These are phyloP conservation scores for Odontamblyopus rebecca DNA, from an alignment of 2,797 vertebrate genomes.

Conservation along the genomic window DNA sequence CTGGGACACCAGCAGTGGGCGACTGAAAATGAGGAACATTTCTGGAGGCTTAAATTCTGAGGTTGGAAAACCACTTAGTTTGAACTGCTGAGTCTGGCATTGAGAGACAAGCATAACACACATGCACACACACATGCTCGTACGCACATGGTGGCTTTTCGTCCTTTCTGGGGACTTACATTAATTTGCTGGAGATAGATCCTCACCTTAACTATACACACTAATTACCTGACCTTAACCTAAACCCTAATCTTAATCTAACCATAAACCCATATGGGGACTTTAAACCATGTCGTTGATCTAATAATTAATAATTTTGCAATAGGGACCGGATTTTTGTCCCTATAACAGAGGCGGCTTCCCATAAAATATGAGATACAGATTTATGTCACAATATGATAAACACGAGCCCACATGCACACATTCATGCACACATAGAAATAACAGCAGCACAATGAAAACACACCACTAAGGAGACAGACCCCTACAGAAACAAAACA, in stretches of 20 bases:
- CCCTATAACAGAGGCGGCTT: too few relatives aligned
- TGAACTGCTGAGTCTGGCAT: slow-evolving; percentile 65
- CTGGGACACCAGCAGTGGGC: slow-evolving; percentile 62
- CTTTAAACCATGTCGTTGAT: too few relatives aligned
- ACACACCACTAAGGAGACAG: slow-evolving; percentile 50
- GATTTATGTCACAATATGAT: too few relatives aligned
- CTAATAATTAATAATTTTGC: too few relatives aligned
- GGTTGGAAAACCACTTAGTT: slow-evolving; percentile 76
- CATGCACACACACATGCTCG: slow-evolving; percentile 43
- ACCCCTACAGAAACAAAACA: slow-evolving; percentile 79
- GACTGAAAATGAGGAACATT: slow-evolving; percentile 70
- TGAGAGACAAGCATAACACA: slow-evolving; percentile 61
- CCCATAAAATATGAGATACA: too few relatives aligned
- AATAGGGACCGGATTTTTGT: too few relatives aligned
- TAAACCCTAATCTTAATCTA: too few relatives aligned
- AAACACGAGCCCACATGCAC: slow-evolving; percentile 21
- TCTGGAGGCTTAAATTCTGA: slow-evolving; percentile 66
- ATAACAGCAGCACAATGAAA: slow-evolving; percentile 28
- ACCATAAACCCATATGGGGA: too few relatives aligned
- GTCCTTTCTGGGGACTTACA: too few relatives aligned
- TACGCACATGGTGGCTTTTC: slow-evolving; percentile 26
- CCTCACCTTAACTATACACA: too few relatives aligned
- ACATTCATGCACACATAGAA: slow-evolving; percentile 42
- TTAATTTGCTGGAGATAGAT: too few relatives aligned
- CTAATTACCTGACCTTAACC: too few relatives aligned